Conservation (phyloP, 2,888 invertebrate species). For the Escarpia spicata region DNA sequence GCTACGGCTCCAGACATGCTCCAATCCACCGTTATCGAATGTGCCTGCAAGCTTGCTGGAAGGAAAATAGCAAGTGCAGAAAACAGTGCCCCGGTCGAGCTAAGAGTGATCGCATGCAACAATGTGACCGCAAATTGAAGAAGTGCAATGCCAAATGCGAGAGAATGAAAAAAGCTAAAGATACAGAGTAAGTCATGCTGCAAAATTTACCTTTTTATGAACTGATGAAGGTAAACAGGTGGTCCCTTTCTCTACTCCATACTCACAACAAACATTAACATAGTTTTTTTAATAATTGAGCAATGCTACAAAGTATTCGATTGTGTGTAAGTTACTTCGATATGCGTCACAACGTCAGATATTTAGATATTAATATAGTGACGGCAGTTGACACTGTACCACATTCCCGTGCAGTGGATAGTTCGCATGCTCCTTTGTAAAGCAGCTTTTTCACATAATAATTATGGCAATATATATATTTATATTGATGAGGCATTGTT, state of each 20-base stretch:
- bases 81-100: background rate
- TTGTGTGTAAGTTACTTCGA: too few relatives aligned
- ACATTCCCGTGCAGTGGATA: too few relatives aligned
- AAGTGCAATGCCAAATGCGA: slow-evolving; percentile 4
- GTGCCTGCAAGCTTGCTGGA: background rate
- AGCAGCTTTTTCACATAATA: background rate
- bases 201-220: background rate
- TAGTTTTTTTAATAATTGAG: too few relatives aligned
- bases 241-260: too few relatives aligned
- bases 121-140: background rate
- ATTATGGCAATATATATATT: too few relatives aligned
- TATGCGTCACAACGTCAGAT: background rate
- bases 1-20: background rate
- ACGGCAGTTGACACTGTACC: too few relatives aligned
- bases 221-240: too few relatives aligned
- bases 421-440: too few relatives aligned
- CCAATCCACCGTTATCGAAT: background rate
- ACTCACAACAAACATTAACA: too few relatives aligned
- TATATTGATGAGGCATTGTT: background rate
- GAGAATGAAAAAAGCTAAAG: background rate
- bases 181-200: background rate
- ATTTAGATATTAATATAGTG: background rate
- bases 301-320: too few relatives aligned
- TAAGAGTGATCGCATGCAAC: background rate
- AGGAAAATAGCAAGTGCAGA: background rate